Base-by-base conservation (phyloP, 2,888 invertebrate species). In the Pristionchus japonicus region DNA sequence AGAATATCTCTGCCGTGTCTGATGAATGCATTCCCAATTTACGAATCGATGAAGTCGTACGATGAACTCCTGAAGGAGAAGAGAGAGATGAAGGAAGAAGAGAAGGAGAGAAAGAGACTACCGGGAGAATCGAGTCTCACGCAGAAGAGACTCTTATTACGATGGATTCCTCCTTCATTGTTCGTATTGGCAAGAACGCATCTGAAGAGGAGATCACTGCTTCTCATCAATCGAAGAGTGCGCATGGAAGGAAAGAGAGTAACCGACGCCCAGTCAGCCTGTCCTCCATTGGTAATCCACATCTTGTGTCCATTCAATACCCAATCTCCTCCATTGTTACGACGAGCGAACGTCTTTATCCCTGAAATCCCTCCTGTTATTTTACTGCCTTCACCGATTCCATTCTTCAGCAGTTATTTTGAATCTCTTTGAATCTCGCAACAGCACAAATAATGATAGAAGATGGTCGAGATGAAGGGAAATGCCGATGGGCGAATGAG, bases 251-350 rank as follows among this genome's bases (percentile, higher is more conserved):
- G 47, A 47, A 27, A 80, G 34, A 34, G 49, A 57, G 2, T 52
- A 37, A 43, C 86, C 70, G 15, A 86, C 93, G 96, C 96, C 96
- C 96, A 96, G 93, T 96, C 96, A 0, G 96, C 96, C 92, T 92
- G 92, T 34, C 94, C 92, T 0, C 95, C 96, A 91, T 95, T 96
- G 6, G 96, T 96, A 74, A 95, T 96, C 96, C 96, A 96, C 96
- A 96, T 95, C 92, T 96, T 96, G 40, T 61, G 52, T 37, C 87
- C 87, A 52, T 87, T 87, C 77, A 84, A 31, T 20, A 84, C 64
- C 83, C 83, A 88, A 84, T 88, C 83, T 49, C 83, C 84, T 47
- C 83, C 88, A 27, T 70, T 43, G n/a, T 34, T 91, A 88, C 94
- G 94, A 47, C 94, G 94, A 15, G 96, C 96, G 64, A 91, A 95